Percentiles rank a stretch among this genome's conserved stretches.
Evolutionary conservation across 2,113 vertebrate genomes (phyloP).

Genomic region (Clarias macrocephalus): DNA sequence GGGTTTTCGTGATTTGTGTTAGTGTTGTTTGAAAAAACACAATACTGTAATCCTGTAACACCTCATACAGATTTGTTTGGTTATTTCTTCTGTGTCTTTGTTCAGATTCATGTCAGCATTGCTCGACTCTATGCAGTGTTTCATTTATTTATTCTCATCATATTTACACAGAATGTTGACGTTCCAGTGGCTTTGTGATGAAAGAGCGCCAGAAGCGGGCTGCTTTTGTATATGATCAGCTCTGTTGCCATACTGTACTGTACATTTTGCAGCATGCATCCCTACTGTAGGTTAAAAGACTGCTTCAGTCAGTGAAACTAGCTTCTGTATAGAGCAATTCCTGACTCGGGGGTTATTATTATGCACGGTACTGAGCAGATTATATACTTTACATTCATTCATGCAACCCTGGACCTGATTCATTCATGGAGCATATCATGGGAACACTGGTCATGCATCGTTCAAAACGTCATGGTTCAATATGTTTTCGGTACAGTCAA

Average conservation of each 20-base stretch:
- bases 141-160: background rate
- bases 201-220: background rate
- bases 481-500: too few relatives aligned
- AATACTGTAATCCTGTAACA: background rate
- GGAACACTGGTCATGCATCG: too few relatives aligned
- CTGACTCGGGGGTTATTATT: background rate
- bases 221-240: background rate
- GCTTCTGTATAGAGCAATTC: background rate
- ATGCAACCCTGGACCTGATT: background rate
- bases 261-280: background rate
- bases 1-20: background rate
- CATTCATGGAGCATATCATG: background rate
- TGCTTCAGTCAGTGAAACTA: background rate
- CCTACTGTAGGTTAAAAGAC: background rate
- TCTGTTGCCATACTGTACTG: background rate
- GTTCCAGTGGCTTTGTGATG: background rate
- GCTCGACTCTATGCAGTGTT: background rate
- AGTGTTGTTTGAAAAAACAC: background rate
- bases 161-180: background rate
- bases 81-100: background rate
- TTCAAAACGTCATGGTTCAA: too few relatives aligned
- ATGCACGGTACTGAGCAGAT: background rate
- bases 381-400: background rate
- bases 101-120: background rate
- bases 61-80: background rate